Percentiles rank a stretch among this genome's conserved stretches.
Conservation (phyloP, 2,888 invertebrate species). For the Aphodius granarius region DNA sequence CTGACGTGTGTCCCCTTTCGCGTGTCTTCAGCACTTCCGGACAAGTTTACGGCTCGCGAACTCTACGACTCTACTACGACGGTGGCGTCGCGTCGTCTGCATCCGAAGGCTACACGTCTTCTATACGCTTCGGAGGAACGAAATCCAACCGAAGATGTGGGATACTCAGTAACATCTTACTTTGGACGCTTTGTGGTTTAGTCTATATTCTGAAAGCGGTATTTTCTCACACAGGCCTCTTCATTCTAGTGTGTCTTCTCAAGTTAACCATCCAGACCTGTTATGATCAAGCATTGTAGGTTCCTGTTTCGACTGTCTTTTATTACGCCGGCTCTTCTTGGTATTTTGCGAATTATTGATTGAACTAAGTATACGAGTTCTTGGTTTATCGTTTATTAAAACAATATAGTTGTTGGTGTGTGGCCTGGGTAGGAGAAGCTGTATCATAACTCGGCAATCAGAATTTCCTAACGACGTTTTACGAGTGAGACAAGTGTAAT, state of each 20-base stretch:
- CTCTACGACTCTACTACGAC: not conserved
- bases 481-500: not conserved
- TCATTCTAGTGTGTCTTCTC: too few species aligned
- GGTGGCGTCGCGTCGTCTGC: not conserved
- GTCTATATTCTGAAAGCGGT: not conserved
- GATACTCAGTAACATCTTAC: not conserved
- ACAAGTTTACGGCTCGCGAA: conserved; percentile 12
- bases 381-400: too few species aligned
- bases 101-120: not conserved
- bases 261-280: not conserved
- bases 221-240: too few species aligned
- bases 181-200: not conserved
- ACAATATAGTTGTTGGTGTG: not conserved
- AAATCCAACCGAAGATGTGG: not conserved
- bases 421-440: not conserved
- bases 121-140: not conserved
- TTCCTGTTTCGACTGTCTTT: too few species aligned
- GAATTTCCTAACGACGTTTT: not conserved
- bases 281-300: too few species aligned
- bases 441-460: not conserved
- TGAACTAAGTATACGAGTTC: too few species aligned
- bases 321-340: too few species aligned
- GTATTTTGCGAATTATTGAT: too few species aligned
- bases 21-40: not conserved
- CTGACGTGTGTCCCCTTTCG: conserved; percentile 10